Base-by-base conservation (phyloP, 1,140 invertebrate species). In the Drosophila biarmipes region DNA sequence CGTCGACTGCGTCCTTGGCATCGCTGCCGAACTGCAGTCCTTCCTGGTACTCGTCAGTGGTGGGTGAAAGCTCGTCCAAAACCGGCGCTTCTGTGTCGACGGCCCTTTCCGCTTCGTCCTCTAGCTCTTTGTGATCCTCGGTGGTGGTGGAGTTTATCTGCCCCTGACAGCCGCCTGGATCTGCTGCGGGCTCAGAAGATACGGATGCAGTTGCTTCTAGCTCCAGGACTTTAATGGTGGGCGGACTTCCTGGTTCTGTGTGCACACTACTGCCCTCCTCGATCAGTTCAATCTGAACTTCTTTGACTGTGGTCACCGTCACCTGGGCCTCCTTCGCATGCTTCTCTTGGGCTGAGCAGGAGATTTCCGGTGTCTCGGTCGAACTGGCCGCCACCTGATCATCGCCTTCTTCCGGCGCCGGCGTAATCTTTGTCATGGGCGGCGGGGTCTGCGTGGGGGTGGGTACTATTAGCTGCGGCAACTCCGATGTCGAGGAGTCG, bases 11-110 rank as follows among this genome's bases (percentile, higher is more conserved):
- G 17, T 85, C 90, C 55, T 86, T 90, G 37, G 54, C 46, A 27
- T 84, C 76, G 52, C 37, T 75, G 17, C 69, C 78, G 14, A 92
- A 91, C 43, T 82, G 74, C 34, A 85, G 34, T 43, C 84, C 77
- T 27, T 92, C 87, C 57, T 91, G 87, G 24, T 91, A 92, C 62
- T 91, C 90, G 45, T 92, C 90, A 31, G 87, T 91, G 27, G 90
- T 91, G 21, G 91, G 86, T 45, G 91, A 91, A 6, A 91, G 58
- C 46, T 91, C 90, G 61, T 74, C 78, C 19, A 67, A 59, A 11
- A 34, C 69, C 37, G 57, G 43, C 34, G 53, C 35, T 43, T 75
- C 46, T n/a, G 58, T 49, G 24, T 64, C 58, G 34, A 24, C 11
- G 4, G 11, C 21, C n/a, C 34, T 17, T 40, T n/a, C 52, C 10